Base-by-base conservation (phyloP, 2,797 vertebrate species). In the Clarias platycephalus region DNA sequence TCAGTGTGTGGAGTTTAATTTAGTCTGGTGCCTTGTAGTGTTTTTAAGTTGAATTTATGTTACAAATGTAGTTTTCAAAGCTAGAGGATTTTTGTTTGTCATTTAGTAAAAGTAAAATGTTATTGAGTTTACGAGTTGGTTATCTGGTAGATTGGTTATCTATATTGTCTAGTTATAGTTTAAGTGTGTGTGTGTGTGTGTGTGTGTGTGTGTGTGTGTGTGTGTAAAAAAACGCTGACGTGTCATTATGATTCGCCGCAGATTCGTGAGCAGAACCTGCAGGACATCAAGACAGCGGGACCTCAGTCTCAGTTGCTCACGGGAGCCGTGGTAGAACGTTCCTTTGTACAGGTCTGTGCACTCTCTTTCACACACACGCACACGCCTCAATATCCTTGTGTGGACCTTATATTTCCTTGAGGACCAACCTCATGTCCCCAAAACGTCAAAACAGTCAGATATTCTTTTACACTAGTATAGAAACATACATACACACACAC, bases 181-280 rank as follows among this genome's bases (percentile, higher is more conserved):
- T 16, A 13, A 1, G 5, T 7, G 9, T 26, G 40, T n/a, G 22
- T 15, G 40, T n/a, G 34, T 67, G 28, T 67, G 64, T 16, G 28
- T 4, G 64, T 15, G 26, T 15, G 66, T 20, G 5, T 7, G 9
- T 26, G 40, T n/a, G 22, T 15, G 40, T n/a, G 34, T 67, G 28
- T 67, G 64, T 16, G 28, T 9, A 28, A 34, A 18, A 37, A 58
- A 74, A 49, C 5, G 1, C n/a, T 75, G 8, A 79, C 1, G 0
- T 62, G 34, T n/a, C 13, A 1, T 62, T 24, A 4, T 63, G 31
- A 37, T 58, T 58, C 0, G 1, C n/a, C 1, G 7, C 86, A 99
- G 98, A 99, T 99, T 86, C 95, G 98, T 82, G 98, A 99, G 90
- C 98, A 99, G 93, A 99, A 99, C 89, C 93, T 99, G 84, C 98